Base-by-base conservation (phyloP, 2,888 invertebrate genomes). In the Drosophila kuntzei region DNA sequence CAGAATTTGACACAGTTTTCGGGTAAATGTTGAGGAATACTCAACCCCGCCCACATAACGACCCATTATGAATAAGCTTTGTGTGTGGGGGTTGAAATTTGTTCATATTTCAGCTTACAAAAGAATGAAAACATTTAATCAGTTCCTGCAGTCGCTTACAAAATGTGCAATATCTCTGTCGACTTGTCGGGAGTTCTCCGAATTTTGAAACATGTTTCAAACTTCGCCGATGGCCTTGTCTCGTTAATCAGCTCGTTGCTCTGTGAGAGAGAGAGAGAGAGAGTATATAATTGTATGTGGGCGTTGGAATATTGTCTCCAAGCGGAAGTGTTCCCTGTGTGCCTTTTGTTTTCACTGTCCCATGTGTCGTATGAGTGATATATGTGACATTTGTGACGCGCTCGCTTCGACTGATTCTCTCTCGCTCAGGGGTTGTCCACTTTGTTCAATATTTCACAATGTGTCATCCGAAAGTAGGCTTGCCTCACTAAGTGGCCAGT, bases 321-420 rank as follows among this genome's bases (percentile, higher is more conserved):
- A 61, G 76, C 77, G 79, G 76, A 78, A 79, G 72, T 54, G 37
- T 79, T 62, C 59, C 36, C 29, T 46, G 54, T 43, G 36, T 49
- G 57, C 43, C 64, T 64, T 67, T 66, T 71, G 67, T 59, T 66
- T 60, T 65, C 63, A 63, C 60, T 76, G 73, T 70, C 37, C 44
- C 71, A 67, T 34, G 64, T 36, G 69, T 79, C 81, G 79, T 72
- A 83, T 84, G 80, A 79, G 80, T 79, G 80, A 79, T 79, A 65
- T 71, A 79, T 79, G 74, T 74, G 79, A 79, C 80, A 76, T 63
- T 65, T 43, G 51, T 25, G 22, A 34, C 39, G 2, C 2, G n/a
- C n/a, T 11, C 32, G 44, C 22, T 47, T 36, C 50, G 27, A 25
- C 49, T 32, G 18, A 41, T 18, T 9, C 36, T 18, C 41, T 20